phyloP scores from a whole-genome alignment of 1,140 invertebrate species.

The Tetranychus urticae region DNA sequence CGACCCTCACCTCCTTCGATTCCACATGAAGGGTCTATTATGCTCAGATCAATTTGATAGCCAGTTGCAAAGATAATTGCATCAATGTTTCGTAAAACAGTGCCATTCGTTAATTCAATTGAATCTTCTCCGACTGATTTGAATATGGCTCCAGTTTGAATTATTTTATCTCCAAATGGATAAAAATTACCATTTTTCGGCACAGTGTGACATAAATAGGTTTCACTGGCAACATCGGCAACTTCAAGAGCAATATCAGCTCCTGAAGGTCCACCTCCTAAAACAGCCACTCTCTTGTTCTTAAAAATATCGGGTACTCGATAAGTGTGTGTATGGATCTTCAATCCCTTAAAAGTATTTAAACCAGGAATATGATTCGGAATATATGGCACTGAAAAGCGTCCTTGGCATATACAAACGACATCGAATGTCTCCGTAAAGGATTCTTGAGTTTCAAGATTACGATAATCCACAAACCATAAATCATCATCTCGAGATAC shows the following conservation, averaged over 20 bases:
- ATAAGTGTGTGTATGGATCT: constrained; percentile 65
- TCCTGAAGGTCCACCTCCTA: constrained; percentile 67
- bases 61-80: constrained; percentile 25
- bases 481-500: no score
- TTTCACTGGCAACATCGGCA: constrained; percentile 18
- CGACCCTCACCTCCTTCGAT: constrained; percentile 29
- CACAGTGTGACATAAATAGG: background rate
- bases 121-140: background rate
- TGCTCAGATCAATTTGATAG: constrained; percentile 21
- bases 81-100: constrained; percentile 16
- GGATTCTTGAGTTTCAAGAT: background rate
- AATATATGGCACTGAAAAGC: background rate
- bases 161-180: constrained; percentile 5
- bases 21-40: constrained; percentile 15
- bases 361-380: constrained; percentile 26
- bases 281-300: constrained; percentile 38
- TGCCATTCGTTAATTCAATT: constrained; percentile 15
- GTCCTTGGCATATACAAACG: background rate
- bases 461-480: no score
- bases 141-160: constrained; percentile 7
- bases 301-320: constrained; percentile 38
- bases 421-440: background rate
- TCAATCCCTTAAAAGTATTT: constrained; percentile 36
- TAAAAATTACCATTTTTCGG: background rate
- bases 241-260: constrained; percentile 54